phyloP scores from a whole-genome alignment of 2,888 invertebrate species.

The Erebia aethiops region DNA sequence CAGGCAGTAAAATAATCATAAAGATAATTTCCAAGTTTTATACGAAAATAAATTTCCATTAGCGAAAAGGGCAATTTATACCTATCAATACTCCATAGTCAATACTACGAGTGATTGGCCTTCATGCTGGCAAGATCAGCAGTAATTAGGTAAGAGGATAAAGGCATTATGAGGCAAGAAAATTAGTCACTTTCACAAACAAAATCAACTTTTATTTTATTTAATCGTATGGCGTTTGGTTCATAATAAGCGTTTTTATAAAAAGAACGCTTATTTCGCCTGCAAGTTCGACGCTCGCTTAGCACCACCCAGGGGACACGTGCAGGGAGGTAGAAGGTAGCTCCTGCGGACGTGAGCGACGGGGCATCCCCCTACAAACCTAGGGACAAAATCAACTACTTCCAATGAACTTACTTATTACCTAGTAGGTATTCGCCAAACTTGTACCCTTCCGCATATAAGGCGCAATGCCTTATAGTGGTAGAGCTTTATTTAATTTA shows the following conservation, averaged over 20 bases:
- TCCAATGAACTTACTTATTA: not conserved
- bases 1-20: conserved; percentile 6
- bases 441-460: no score
- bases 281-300: no score
- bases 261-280: no score
- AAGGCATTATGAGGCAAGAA: conserved; percentile 1
- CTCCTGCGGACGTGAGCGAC: no score
- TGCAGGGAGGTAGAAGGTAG: no score
- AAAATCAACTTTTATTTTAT: no score
- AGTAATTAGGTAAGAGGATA: conserved; percentile 1
- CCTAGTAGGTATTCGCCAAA: not conserved
- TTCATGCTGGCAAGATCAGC: not conserved
- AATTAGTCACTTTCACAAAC: conserved; percentile 7
- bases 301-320: no score
- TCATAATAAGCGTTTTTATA: no score
- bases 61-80: conserved; percentile 4
- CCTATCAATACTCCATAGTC: not conserved
- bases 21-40: conserved; percentile 1
- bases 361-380: no score
- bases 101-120: conserved; percentile 9
- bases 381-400: conserved; percentile 10
- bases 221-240: no score
- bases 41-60: conserved; percentile 13
- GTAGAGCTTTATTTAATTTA: no score
- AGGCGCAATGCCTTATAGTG: no score